Conservation (phyloP, 1,140 invertebrate genomes). For the Episyrphus balteatus region DNA sequence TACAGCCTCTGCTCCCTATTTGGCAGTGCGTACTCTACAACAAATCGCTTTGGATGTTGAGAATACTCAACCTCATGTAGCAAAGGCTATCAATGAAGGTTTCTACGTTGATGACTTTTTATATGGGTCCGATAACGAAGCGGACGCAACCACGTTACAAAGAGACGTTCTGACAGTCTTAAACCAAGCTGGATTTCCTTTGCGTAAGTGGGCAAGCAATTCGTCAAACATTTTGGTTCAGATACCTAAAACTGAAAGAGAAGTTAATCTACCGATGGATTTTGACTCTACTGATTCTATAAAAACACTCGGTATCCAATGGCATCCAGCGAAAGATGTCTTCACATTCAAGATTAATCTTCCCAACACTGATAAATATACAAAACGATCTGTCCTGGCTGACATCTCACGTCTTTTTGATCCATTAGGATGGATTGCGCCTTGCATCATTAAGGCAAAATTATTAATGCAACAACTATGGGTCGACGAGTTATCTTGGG, state of each 20-base stretch:
- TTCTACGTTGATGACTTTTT: slow-evolving; percentile 1
- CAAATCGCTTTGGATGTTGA: neutral
- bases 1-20: slow-evolving; percentile 2
- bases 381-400: too few relatives aligned
- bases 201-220: neutral
- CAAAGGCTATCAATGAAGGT: neutral
- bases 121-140: neutral
- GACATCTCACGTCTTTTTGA: too few relatives aligned
- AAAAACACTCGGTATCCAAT: slow-evolving; percentile 7
- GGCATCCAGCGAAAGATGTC: slow-evolving; percentile 3
- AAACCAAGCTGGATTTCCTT: neutral
- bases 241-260: neutral
- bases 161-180: neutral
- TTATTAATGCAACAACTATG: neutral
- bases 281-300: neutral
- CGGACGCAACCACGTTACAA: neutral
- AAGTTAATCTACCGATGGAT: too few relatives aligned
- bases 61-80: neutral
- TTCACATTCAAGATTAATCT: slow-evolving; percentile 4
- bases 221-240: neutral
- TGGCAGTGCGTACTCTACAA: neutral
- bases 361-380: neutral
- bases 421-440: too few relatives aligned
- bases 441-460: neutral
- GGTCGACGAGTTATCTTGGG: too few relatives aligned